Base-by-base conservation (phyloP, 2,113 vertebrate genomes). In the Thunnus maccoyii region DNA sequence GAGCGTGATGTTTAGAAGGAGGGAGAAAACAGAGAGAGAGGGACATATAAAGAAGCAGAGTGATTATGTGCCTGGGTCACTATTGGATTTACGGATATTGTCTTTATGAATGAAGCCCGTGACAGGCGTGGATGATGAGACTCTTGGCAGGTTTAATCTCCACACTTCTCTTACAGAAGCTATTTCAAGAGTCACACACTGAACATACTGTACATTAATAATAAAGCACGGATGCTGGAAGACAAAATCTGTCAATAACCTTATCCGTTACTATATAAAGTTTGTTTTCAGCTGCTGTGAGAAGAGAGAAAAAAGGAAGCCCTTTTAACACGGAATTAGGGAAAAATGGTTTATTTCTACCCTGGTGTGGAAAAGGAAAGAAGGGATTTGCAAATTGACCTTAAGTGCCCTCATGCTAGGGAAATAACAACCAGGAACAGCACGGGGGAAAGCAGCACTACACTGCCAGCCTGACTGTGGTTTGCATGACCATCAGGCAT, bases 51-150 rank as follows among this genome's bases (percentile, higher is more conserved):
- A 78, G 68, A 69, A 64, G 58, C 46, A 22, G 58, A 74, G 80
- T 68, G 72, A 86, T 91, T 83, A 81, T 77, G 63, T 90, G 75
- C 78, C 86, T 32, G 65, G 89, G 85, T 91, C 84, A 84, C 82
- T 83, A 80, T 51, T 86, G 86, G 89, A 88, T 89, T 91, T 88
- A 73, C 17, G 52, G 82, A 80, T 89, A 79, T 90, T 88, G 83
- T 86, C 65, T 88, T 86, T 85, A 83, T 87, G 86, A 92, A 91
- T 90, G 83, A 80, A 88, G 80, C 62, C 50, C 0, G 70, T 75
- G 83, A 90, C 79, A 74, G 46, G 65, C 18, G 27, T 82, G 73
- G 58, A 86, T 66, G 74, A 90, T 72, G 78, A 82, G 72, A 76
- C 69, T 71, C 62, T 22, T 14, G 16, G 76, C 85, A 55, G 18